Conservation (phyloP, 2,888 invertebrate genomes). For the Drepana falcataria region DNA sequence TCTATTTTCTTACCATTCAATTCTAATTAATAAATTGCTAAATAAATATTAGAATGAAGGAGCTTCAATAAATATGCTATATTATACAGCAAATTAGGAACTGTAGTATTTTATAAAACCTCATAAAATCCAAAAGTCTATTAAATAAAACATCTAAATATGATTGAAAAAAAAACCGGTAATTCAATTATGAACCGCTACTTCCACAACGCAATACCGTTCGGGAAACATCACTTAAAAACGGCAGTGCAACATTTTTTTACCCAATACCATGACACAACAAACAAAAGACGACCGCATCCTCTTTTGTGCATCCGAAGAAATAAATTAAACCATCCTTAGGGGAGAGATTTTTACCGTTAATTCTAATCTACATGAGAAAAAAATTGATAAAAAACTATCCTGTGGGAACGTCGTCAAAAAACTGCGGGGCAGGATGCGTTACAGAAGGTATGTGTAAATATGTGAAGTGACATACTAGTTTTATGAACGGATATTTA, state of each 20-base stretch:
- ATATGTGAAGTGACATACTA: conserved; percentile 63
- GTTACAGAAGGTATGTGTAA: conserved; percentile 53
- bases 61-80: no score
- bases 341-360: conserved; percentile 75
- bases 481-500: conserved; percentile 63
- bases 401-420: conserved; percentile 71
- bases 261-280: conserved; percentile 42
- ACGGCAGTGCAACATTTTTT: conserved; percentile 24
- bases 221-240: neutral
- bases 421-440: conserved; percentile 66
- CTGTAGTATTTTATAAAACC: no score
- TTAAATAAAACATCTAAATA: no score
- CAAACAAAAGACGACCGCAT: conserved; percentile 67
- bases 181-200: neutral
- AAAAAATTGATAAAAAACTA: conserved; percentile 58
- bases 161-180: no score
- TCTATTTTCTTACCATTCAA: no score
- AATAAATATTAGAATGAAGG: no score
- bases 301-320: conserved; percentile 59
- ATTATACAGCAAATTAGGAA: no score
- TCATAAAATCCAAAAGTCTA: no score
- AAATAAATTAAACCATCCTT: conserved; percentile 76
- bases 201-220: neutral
- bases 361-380: conserved; percentile 65
- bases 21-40: no score